Percentiles rank a stretch among this genome's conserved stretches.
Evolutionary conservation across 1,140 invertebrate genomes (phyloP).

Genomic region (Drosophila persimilis): DNA sequence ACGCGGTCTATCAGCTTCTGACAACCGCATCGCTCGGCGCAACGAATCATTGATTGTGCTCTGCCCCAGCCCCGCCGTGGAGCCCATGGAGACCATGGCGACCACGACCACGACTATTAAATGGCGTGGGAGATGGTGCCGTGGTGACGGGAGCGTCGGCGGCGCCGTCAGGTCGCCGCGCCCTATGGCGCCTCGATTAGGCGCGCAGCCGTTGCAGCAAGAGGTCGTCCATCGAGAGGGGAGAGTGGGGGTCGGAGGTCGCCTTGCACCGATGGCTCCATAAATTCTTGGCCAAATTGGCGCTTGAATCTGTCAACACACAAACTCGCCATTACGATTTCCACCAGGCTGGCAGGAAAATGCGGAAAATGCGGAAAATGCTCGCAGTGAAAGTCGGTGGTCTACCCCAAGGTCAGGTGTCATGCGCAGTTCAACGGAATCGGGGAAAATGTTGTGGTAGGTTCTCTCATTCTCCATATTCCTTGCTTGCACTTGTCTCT

Average conservation of each 20-base stretch:
- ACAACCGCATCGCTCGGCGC: slow-evolving; percentile 66
- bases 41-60: slow-evolving; percentile 76
- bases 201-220: slow-evolving; percentile 49
- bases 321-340: slow-evolving; percentile 81
- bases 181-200: slow-evolving; percentile 77
- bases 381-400: slow-evolving; percentile 35
- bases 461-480: slow-evolving; percentile 37
- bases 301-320: slow-evolving; percentile 75
- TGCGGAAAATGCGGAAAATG: neutral
- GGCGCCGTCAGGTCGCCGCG: slow-evolving; percentile 75
- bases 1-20: slow-evolving; percentile 63
- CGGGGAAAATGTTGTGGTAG: slow-evolving; percentile 66
- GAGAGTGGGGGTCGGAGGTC: neutral
- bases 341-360: slow-evolving; percentile 55
- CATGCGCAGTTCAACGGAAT: slow-evolving; percentile 55
- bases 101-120: slow-evolving; percentile 32
- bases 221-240: neutral
- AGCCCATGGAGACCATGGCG: neutral
- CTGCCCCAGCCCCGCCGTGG: neutral
- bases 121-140: slow-evolving; percentile 36
- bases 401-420: slow-evolving; percentile 62
- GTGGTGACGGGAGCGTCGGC: slow-evolving; percentile 57
- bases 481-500: neutral
- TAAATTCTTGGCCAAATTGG: slow-evolving; percentile 43
- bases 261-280: neutral